Evolutionary conservation across 2,113 vertebrate species (phyloP).

Genomic region (Thomomys bottae): DNA sequence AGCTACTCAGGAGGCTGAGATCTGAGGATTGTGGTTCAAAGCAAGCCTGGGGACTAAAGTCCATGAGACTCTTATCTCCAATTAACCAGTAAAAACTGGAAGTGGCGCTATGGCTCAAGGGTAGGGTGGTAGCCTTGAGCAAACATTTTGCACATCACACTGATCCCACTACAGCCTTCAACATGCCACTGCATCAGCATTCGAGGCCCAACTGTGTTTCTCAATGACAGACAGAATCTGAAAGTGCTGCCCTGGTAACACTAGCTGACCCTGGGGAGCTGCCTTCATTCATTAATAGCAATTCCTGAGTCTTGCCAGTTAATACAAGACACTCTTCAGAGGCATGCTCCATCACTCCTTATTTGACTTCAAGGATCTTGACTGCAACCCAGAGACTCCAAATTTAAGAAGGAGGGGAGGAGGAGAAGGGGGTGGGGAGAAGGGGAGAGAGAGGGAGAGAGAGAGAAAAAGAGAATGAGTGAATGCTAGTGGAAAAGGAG

Average conservation of each 20-base stretch:
- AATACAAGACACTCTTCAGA: constrained; percentile 62
- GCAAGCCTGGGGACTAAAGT: no score
- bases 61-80: no score
- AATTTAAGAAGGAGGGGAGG: not conserved
- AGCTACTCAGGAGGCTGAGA: no score
- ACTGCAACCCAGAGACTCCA: constrained; percentile 46
- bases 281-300: constrained; percentile 57
- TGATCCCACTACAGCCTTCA: not conserved
- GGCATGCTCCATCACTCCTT: constrained; percentile 67
- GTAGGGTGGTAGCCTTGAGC: no score
- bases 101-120: no score
- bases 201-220: not conserved
- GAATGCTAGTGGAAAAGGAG: not conserved
- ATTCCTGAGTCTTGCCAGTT: constrained; percentile 60
- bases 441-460: no score
- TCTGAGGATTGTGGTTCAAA: no score
- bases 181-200: not conserved
- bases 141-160: not conserved
- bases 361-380: constrained; percentile 65
- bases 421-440: no score
- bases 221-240: not conserved
- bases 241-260: constrained; percentile 13
- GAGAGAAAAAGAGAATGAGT: not conserved
- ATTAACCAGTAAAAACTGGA: no score
- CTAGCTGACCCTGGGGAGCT: constrained; percentile 26